Percentiles rank a stretch among this genome's conserved stretches.
phyloP scores from a whole-genome alignment of 2,888 invertebrate genomes.

The Cerastis rubricosa region DNA sequence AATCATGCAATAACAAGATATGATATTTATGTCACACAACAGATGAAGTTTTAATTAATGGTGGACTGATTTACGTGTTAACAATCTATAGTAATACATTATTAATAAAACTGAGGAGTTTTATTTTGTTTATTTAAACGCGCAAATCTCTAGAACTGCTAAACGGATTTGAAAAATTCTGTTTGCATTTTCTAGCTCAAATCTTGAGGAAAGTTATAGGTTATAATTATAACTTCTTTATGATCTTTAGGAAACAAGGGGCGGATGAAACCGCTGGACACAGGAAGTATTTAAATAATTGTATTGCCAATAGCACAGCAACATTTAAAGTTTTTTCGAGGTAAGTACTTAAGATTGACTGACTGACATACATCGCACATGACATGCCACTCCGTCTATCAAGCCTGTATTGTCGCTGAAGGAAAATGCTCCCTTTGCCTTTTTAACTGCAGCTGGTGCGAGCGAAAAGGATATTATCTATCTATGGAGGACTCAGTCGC shows the following conservation, averaged over 20 bases:
- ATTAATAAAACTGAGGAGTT: background rate
- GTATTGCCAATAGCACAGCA: background rate
- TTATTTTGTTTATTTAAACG: background rate
- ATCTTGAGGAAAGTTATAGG: background rate
- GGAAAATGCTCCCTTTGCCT: background rate
- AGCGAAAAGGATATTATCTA: background rate
- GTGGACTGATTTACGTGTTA: background rate
- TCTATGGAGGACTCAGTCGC: no score
- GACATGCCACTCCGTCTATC: no score
- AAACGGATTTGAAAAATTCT: background rate
- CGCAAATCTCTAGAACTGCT: background rate
- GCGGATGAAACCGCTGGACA: background rate
- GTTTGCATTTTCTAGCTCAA: background rate
- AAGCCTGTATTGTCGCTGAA: background rate
- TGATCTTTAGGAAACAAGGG: background rate
- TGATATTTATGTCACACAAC: background rate
- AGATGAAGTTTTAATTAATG: background rate
- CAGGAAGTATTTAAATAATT: background rate
- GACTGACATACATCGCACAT: background rate
- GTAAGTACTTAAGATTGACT: background rate
- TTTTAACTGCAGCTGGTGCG: background rate
- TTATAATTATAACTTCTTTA: background rate
- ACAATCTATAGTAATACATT: background rate
- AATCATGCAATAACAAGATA: slow-evolving; percentile 22
- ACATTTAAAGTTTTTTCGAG: background rate